Conservation (phyloP, 2,888 invertebrate species). For the Ferdinandea cuprea region DNA sequence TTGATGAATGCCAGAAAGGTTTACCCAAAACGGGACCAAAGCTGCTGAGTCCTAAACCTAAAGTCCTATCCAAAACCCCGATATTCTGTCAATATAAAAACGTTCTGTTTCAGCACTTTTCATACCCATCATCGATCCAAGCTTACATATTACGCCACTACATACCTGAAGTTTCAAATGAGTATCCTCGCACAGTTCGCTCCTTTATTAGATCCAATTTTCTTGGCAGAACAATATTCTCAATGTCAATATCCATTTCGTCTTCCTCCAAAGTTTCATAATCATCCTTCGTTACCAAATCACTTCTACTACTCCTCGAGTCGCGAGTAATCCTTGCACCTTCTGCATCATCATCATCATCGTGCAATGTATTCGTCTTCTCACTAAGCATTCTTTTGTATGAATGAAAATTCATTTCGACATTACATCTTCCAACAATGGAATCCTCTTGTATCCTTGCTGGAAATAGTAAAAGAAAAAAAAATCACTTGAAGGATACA, state of each 20-base stretch:
- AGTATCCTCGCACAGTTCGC: constrained; percentile 78
- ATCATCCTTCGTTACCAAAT: constrained; percentile 29
- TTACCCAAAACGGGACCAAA: too few species aligned
- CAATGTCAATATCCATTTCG: constrained; percentile 75
- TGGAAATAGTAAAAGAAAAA: constrained; percentile 59
- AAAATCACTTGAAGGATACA: neutral
- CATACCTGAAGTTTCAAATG: constrained; percentile 77
- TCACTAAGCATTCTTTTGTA: constrained; percentile 75
- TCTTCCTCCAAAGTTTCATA: constrained; percentile 76
- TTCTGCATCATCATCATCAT: constrained; percentile 43
- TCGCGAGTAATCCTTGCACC: neutral
- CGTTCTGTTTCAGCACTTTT: too few species aligned
- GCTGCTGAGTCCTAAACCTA: too few species aligned
- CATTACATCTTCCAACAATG: constrained; percentile 80
- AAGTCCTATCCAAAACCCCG: too few species aligned
- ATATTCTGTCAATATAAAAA: too few species aligned
- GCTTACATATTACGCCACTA: constrained; percentile 29
- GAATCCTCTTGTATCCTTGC: constrained; percentile 80
- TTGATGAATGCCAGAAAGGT: too few species aligned
- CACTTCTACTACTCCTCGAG: neutral
- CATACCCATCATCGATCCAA: too few species aligned
- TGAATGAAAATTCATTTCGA: constrained; percentile 79
- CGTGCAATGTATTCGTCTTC: constrained; percentile 48
- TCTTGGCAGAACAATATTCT: constrained; percentile 80
- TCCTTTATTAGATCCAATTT: constrained; percentile 80